Evolutionary conservation across 2,888 invertebrate genomes (phyloP), one percentile per base, ranked within the genome.

Genomic region (Polydrusus pterygomalis): DNA sequence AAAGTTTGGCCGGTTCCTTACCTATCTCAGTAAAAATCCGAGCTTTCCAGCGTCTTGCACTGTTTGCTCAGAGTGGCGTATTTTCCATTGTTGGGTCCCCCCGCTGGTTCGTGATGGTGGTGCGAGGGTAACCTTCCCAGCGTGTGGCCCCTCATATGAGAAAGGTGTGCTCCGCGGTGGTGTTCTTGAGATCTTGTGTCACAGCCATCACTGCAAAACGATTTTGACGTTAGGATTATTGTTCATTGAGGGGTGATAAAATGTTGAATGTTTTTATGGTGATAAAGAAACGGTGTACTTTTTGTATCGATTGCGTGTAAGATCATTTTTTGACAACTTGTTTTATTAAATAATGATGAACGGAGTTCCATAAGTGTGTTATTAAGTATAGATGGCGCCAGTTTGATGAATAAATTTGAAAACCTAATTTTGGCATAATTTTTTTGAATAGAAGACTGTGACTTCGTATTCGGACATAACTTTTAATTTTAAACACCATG

Each of bases 61-160:
- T 96, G 96, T 91, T 96, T 96, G 93, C 95, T 96, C 90, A 96
- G 91, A 90, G 96, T 96, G 89, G 96, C 96, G 93, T 96, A 96
- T 93, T 96, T 96, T 89, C 93, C 93, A 90, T 93, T 93, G 91
- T 95, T 92, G 85, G 92, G 92, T 87, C 92, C 92, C 87, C 90
- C 81, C 86, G 90, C 82, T 71, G 83, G 87, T 83, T 90, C 89
- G 82, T 87, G 90, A 83, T 92, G 91, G 88, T 90, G 90, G 84
- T 90, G 90, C 83, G 91, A 91, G 80, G 91, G 90, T 86, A 90
- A 85, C 85, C 93, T 90, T 86, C 92, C 93, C 82, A 93, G 90
- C 85, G 92, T 93, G 89, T 92, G 93, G 81, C 88, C 92, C 79
- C 87, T 83, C 81, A 87, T 89, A 82, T 87, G 87, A 70, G 86